phyloP scores from a whole-genome alignment of 2,888 invertebrate species.

The Meteorus colon region DNA sequence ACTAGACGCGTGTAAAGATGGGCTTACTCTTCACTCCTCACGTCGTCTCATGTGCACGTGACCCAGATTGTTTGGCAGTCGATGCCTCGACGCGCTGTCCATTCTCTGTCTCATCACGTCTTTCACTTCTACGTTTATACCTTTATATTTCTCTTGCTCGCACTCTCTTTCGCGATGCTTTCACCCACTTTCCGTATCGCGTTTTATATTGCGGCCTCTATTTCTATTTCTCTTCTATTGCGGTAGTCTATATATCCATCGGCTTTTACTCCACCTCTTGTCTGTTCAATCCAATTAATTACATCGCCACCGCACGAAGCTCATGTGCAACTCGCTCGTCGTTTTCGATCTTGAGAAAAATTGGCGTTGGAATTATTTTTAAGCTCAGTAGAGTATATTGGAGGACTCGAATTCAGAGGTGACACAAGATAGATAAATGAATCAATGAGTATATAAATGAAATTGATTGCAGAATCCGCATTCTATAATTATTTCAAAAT shows the following conservation, averaged over 20 bases:
- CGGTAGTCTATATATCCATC: neutral
- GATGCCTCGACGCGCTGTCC: constrained; percentile 16
- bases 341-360: no score
- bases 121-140: neutral
- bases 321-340: neutral
- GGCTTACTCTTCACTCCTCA: neutral
- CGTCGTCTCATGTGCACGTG: neutral
- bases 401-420: no score
- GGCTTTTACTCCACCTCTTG: constrained; percentile 19
- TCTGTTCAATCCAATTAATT: constrained; percentile 28
- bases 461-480: no score
- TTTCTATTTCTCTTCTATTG: neutral
- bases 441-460: no score
- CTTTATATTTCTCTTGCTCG: neutral
- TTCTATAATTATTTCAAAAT: no score
- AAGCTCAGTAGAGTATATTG: no score
- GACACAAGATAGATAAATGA: no score
- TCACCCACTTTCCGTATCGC: neutral
- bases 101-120: constrained; percentile 21
- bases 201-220: no score
- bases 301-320: constrained; percentile 1
- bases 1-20: neutral
- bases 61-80: constrained; percentile 17
- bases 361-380: no score
- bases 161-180: neutral